These are phyloP conservation scores for Rhopalosiphum padi DNA, from an alignment of 1,140 invertebrate genomes.

Conservation along the genomic window DNA sequence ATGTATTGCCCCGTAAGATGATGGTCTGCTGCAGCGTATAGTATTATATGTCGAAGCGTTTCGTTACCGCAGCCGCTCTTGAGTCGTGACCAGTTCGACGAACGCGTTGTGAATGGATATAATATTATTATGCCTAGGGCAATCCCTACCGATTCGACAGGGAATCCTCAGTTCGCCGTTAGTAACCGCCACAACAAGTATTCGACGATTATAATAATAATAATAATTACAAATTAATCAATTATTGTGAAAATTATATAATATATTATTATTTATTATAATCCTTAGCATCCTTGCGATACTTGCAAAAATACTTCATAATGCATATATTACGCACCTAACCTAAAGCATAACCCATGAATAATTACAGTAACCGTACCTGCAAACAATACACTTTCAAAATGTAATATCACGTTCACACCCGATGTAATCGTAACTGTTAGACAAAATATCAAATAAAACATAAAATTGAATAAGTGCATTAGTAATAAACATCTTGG, in stretches of 20 bases:
- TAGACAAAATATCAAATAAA: no score
- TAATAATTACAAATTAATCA: background rate
- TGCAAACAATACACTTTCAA: background rate
- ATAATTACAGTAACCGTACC: background rate
- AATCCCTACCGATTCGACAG: background rate
- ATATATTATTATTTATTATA: background rate
- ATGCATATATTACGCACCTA: no score
- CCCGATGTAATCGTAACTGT: background rate
- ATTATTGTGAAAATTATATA: background rate
- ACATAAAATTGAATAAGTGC: no score
- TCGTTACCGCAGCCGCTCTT: background rate
- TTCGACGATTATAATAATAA: background rate
- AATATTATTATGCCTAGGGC: background rate
- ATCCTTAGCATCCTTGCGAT: no score
- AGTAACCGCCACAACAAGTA: background rate
- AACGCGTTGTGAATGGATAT: background rate
- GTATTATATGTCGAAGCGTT: background rate
- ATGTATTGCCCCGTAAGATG: background rate
- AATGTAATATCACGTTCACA: background rate
- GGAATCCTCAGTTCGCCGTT: background rate
- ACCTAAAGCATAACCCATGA: no score
- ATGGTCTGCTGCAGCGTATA: background rate
- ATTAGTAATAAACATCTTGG: no score
- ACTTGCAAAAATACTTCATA: no score
- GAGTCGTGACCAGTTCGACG: constrained; percentile 18